phyloP scores from a whole-genome alignment of 2,113 vertebrate genomes.

The Balaeniceps rex region DNA sequence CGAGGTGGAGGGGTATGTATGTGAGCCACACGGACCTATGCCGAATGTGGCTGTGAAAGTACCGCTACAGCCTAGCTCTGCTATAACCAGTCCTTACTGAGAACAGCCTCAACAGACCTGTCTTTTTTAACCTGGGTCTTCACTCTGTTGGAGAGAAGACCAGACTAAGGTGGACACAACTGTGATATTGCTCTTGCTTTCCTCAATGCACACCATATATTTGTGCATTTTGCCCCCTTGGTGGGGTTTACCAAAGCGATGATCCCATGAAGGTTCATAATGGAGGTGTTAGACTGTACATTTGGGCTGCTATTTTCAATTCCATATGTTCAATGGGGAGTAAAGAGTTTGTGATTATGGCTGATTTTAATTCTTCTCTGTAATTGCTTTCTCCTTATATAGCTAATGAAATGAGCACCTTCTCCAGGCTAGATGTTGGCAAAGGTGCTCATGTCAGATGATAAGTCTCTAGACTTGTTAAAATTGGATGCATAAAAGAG shows the following conservation, averaged over 20 bases:
- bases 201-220: fast-evolving
- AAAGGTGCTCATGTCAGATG: background rate
- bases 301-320: background rate
- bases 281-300: background rate
- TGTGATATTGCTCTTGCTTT: background rate
- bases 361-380: background rate
- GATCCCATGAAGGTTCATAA: background rate
- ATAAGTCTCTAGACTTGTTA: background rate
- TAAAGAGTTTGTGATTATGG: background rate
- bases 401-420: background rate
- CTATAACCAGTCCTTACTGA: background rate
- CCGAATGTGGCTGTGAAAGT: background rate
- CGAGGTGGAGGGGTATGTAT: background rate
- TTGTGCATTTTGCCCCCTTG: background rate
- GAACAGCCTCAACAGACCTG: background rate
- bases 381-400: background rate
- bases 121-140: background rate
- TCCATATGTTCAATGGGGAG: background rate
- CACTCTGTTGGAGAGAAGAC: background rate
- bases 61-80: background rate
- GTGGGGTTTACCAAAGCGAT: background rate
- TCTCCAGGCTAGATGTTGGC: background rate
- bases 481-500: background rate
- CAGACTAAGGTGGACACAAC: background rate
- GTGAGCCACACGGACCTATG: background rate